Evolutionary conservation across 2,113 vertebrate genomes (phyloP), one percentile per base, ranked within the genome.

Genomic region (Callipepla californica): DNA sequence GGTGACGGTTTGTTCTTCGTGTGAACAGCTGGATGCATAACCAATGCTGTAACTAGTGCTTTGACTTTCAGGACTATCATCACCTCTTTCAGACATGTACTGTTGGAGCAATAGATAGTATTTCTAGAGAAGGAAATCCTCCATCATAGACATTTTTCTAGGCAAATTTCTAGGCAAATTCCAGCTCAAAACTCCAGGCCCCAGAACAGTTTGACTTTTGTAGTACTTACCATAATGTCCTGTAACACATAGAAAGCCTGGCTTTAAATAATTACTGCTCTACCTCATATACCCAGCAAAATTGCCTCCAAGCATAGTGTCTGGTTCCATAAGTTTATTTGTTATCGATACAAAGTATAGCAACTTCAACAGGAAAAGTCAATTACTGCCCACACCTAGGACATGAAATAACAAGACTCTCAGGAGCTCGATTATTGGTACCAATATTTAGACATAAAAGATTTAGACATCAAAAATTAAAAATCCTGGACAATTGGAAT

Each of bases 101-200:
- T 34, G 9, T 22, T 44, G 40, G 40, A 61, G 5, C 16, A 16
- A 38, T 1, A 47, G 16, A 38, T 1, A 47, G 22, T 7, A 51
- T 80, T 55, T 18, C 38, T 81, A 32, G 26, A 63, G 25, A 2
- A 55, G 21, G 26, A 80, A 9, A 45, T 42, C 9, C 3, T 17
- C 32, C 70, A n/a, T 6, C 0, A 0, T 3, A 48, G n/a, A 66
- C 7, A 22, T 5, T 69, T 87, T 68, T 65, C 58, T 57, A 11
- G 32, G 47, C 7, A 91, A 65, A 34, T 51, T 55, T 75, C 38
- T 32, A 9, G 68, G 21, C 14, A 83, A 69, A 73, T 77, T 89
- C 9, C 30, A 55, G 9, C 9, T 78, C 61, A 81, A 44, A 78
- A 74, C n/a, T 78, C 15, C 26, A 70, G 30, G 77, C 1, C 3